Base-by-base conservation (phyloP, 2,888 invertebrate species). In the Odontothrips loti region DNA sequence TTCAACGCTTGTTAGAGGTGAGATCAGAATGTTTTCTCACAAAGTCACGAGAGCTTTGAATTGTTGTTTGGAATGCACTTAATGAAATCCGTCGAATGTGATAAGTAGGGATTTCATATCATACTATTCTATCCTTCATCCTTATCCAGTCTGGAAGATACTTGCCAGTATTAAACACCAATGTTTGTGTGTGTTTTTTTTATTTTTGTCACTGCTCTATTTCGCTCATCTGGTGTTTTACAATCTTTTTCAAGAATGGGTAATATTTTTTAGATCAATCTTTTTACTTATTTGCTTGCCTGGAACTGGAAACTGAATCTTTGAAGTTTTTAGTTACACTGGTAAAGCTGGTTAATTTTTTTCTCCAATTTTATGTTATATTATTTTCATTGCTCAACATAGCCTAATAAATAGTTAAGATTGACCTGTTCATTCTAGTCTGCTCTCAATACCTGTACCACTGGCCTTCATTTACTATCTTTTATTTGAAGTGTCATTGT, bases 361-460 rank as follows among this genome's bases (percentile, higher is more conserved):
- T 6, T 17, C 58, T 58, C n/a, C 4, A 58, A 58, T 58, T 58
- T 58, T 17, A 58, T 58, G 17, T 58, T 58, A 0, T 58, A 6
- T 58, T n/a, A 58, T 6, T 58, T 58, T 58, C 68, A 27, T 75
- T 75, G 68, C 68, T 75, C 68, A 75, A 75, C 34, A 75, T 75
- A 75, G 68, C 1, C 68, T 75, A 23, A 75, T 11, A 23, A 23
- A n/a, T 27, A 75, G 23, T 75, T 27, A 75, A 75, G 68, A 75
- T 27, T 75, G 12, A 75, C 68, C 27, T 75, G 12, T 27, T 75
- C 27, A 75, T 27, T 75, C 68, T 75, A 75, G 68, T 75, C 68
- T 27, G 27, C 27, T 75, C 12, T 23, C 68, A 75, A 27, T 75
- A 27, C 23, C 11, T 51, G n/a, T n/a, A n/a, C n/a, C n/a, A n/a